Conservation (phyloP, 2,797 vertebrate species). For the Galagoides demidoff region DNA sequence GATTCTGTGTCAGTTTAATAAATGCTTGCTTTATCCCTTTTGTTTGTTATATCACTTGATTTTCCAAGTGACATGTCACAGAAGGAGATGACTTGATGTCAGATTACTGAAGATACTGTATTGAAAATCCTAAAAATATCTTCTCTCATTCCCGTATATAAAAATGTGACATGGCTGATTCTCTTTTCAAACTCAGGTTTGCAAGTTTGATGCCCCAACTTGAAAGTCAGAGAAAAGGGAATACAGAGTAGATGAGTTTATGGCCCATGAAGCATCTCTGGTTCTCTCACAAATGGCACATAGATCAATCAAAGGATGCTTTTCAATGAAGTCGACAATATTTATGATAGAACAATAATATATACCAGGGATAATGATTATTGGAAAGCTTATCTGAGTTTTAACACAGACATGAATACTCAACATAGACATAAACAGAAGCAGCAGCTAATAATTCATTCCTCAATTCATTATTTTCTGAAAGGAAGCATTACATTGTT, state of each 20-base stretch:
- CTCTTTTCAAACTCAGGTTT: not conserved
- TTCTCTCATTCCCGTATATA: not conserved
- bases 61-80: not conserved
- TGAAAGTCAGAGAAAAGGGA: not conserved
- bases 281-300: not conserved
- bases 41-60: not conserved
- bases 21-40: not conserved
- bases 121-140: not conserved
- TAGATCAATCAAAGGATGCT: not conserved
- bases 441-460: slow-evolving; percentile 72
- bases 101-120: not conserved
- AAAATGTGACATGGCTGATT: not conserved
- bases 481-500: slow-evolving; percentile 70
- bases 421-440: slow-evolving; percentile 67
- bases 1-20: not conserved
- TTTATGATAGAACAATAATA: slow-evolving; percentile 6
- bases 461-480: slow-evolving; percentile 79
- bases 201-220: not conserved
- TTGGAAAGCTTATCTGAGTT: slow-evolving; percentile 73
- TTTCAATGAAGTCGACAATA: slow-evolving; percentile 7
- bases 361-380: slow-evolving; percentile 50
- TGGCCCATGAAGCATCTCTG: not conserved
- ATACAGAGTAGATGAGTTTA: not conserved
- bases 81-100: not conserved
- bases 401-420: slow-evolving; percentile 67